Conservation (phyloP, 2,113 vertebrate genomes). For the Herpailurus yagouaroundi region DNA sequence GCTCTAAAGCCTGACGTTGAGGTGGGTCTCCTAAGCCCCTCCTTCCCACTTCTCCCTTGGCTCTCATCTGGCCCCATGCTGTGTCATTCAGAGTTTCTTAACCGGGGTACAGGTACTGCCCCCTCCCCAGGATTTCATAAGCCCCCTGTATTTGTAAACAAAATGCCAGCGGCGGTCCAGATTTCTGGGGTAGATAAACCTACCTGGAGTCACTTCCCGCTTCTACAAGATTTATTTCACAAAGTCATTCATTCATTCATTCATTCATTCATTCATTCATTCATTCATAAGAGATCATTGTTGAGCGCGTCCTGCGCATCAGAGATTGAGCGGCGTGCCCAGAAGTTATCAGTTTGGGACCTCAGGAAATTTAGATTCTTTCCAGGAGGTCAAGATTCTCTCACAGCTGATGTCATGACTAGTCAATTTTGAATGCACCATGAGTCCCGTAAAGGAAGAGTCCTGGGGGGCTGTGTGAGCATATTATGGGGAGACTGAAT, state of each 20-base stretch:
- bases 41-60: not conserved
- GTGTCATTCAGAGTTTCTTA: not conserved
- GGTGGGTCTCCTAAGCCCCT: fast-evolving
- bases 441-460: not conserved
- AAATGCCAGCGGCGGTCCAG: not conserved
- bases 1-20: not conserved
- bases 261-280: not conserved
- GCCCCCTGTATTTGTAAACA: not conserved
- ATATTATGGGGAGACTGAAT: not conserved
- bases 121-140: not conserved
- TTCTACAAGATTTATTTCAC: not conserved
- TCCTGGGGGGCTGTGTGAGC: not conserved
- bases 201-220: not conserved
- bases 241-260: not conserved
- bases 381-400: not conserved
- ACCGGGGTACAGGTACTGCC: fast-evolving
- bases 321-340: not conserved
- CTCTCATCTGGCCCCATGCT: fast-evolving
- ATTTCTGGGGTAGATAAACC: not conserved
- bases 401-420: not conserved
- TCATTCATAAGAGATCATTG: not conserved
- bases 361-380: not conserved
- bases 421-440: not conserved
- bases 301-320: not conserved
- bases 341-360: not conserved